Conservation (phyloP, 2,888 invertebrate genomes). For the Agrochola lota region DNA sequence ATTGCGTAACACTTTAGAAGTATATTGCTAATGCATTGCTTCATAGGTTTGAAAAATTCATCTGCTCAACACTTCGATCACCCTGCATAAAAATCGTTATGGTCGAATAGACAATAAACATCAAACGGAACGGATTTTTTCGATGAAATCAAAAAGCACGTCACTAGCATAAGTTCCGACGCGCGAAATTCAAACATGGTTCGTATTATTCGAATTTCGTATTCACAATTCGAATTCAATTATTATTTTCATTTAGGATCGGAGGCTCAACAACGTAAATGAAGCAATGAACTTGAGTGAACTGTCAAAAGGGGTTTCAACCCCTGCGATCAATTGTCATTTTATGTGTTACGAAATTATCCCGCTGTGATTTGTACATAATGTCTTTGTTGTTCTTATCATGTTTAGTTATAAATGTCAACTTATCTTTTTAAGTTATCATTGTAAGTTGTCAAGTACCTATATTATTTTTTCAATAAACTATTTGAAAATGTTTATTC, state of each 20-base stretch:
- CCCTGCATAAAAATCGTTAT: constrained; percentile 13
- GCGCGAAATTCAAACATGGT: constrained; percentile 86
- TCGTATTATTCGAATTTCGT: constrained; percentile 86
- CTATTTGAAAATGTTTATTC: background rate
- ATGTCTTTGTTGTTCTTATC: constrained; percentile 33
- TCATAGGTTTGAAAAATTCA: too few species aligned
- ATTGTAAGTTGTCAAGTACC: constrained; percentile 12
- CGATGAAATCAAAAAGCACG: constrained; percentile 23
- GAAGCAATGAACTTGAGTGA: too few species aligned
- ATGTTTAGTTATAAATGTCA: constrained; percentile 29
- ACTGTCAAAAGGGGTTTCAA: too few species aligned
- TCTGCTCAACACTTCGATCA: too few species aligned
- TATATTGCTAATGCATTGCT: too few species aligned
- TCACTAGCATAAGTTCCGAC: constrained; percentile 65
- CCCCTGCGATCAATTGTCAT: too few species aligned
- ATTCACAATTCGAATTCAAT: constrained; percentile 88
- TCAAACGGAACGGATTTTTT: constrained; percentile 19
- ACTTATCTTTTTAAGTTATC: constrained; percentile 17
- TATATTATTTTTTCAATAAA: constrained; percentile 30
- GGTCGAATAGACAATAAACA: constrained; percentile 24
- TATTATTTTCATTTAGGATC: too few species aligned
- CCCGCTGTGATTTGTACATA: constrained; percentile 28
- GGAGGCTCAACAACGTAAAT: too few species aligned
- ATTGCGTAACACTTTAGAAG: too few species aligned
- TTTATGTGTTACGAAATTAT: too few species aligned